Evolutionary conservation across 2,888 invertebrate species (phyloP), one percentile per base, ranked within the genome.

Genomic region (Sarcophaga caerulescens): DNA sequence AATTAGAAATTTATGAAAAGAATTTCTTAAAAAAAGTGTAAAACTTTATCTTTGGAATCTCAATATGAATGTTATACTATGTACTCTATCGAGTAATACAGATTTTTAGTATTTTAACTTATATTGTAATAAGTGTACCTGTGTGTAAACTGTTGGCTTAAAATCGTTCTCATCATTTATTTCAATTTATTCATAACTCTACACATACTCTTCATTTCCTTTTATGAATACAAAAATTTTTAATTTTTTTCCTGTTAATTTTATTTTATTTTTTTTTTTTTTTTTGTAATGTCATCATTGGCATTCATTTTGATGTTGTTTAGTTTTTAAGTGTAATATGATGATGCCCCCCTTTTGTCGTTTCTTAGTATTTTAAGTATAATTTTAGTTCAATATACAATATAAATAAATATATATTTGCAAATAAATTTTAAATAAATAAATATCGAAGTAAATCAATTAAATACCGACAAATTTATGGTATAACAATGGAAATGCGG

Each of bases 281-380:
- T 63, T 71, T 76, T 62, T 57, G 62, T 35, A n/a, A 52, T 74
- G 65, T 85, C 57, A 70, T 86, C 10, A 35, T 35, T 78, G 77
- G 81, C 81, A 81, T 76, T 76, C 11, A 76, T 65, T 74, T 84
- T 70, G 45, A 81, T 86, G 81, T 86, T 86, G 66, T 78, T 84
- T 84, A 84, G 86, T 71, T 84, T 81, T 14, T 83, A 86, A 84
- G 81, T 68, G 10, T n/a, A 74, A 62, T 52, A 21, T 74, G 59
- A 25, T 69, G 4, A 66, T 59, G 75, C 25, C 52, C 57, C 25
- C 52, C 57, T 63, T 23, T 23, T 76, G 23, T 47, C 62, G 69
- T 75, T 80, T 74, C 19, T 19, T 84, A 84, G 57, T 79, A 71
- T 14, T 75, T 35, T 82, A 82, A 85, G 71, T n/a, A n/a, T 77